Evolutionary conservation across 30 jellyfish, hydroid and myxozoan genomes (phyloP), one percentile per base, ranked within the genome.

Genomic region (Pelagia noctiluca): DNA sequence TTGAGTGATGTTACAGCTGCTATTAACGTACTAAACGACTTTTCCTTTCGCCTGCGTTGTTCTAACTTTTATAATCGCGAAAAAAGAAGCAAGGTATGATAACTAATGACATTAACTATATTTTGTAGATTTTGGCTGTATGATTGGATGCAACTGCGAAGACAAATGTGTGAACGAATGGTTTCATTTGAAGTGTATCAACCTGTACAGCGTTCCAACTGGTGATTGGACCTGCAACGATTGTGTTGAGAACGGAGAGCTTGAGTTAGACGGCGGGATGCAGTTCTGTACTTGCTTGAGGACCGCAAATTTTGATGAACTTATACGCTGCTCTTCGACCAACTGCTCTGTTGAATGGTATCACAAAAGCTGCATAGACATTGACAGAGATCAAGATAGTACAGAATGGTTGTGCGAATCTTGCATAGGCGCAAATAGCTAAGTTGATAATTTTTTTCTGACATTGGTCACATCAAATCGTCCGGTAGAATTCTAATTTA

Each of bases 221-320:
- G 72, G 21, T 22, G 72, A 60, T 10, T 60, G 72, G 72, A 4
- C 34, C 10, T 60, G 72, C 16, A 42, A 42, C 16, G 57, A 42
- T 16, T 42, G 57, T 16, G 16, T 42, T 42, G 57, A 42, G 12
- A 16, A 42, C 8, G 57, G 57, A 42, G 16, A 42, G 57, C n/a
- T 60, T 7, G 73, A 60, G 33, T 19, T 0, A 11, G 73, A 25
- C 16, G 33, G 33, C 73, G 35, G 33, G 25, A 30, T 24, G n/a
- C 73, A 25, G 25, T 60, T 13, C 22, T 21, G 71, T 21, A 54
- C 71, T 54, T 54, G 71, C 31, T 30, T 8, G 0, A 25, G 33
- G 33, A 60, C n/a, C 11, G 73, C 35, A 16, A 60, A 60, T 34
- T 60, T 60, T 60, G 73, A 60, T 24, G 73, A 60, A 19, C 33